Evolutionary conservation across 64 coral and sea anemone species (phyloP).

Genomic region (Stichodactyla helianthus): DNA sequence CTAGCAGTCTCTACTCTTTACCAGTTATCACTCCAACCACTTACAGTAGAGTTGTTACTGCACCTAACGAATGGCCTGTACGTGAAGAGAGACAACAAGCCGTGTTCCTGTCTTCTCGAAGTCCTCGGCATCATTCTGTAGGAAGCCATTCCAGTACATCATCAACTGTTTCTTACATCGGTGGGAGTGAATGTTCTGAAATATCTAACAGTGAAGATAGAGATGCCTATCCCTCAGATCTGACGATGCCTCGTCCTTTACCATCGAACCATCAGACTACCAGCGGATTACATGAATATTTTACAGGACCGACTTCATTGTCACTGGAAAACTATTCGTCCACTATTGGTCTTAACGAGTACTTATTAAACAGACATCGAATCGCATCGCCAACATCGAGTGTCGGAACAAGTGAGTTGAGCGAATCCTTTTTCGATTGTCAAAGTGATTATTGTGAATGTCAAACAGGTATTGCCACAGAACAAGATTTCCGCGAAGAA

Average conservation of each 20-base stretch:
- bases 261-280: background rate
- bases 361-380: background rate
- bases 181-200: background rate
- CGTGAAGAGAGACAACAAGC: background rate
- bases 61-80: background rate
- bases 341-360: background rate
- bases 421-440: constrained; percentile 36
- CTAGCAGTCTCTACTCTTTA: background rate
- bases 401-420: constrained; percentile 65
- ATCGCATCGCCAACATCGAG: constrained; percentile 68
- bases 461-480: constrained; percentile 67
- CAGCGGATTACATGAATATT: background rate
- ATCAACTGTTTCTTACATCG: background rate
- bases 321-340: constrained; percentile 5
- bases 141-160: background rate
- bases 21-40: background rate
- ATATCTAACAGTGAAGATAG: background rate
- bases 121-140: background rate
- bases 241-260: background rate
- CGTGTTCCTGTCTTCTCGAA: background rate
- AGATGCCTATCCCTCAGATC: background rate
- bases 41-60: background rate
- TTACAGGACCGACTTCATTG: constrained; percentile 2
- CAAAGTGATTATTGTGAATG: constrained; percentile 59
- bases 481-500: constrained; percentile 69